Conservation (phyloP, 2,113 vertebrate species). For the Scolopax mira region DNA sequence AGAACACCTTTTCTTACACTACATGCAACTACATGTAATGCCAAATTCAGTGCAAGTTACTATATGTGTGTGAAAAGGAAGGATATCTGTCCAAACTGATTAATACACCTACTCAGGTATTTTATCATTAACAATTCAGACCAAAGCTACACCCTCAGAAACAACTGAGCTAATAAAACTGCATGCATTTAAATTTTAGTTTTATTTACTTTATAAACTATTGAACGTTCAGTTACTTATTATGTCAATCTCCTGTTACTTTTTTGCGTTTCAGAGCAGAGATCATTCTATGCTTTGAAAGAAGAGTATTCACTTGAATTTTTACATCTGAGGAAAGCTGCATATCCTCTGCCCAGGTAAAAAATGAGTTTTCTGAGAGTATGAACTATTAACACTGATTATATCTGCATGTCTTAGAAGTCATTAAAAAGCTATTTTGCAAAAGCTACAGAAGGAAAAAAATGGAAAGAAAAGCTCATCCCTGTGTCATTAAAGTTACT, state of each 20-base stretch:
- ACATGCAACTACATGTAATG: neutral
- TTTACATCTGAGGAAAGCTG: neutral
- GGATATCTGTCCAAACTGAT: neutral
- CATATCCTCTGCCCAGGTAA: neutral
- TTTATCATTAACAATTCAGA: neutral
- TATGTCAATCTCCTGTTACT: neutral
- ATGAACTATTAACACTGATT: neutral
- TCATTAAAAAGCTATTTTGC: conserved; percentile 5
- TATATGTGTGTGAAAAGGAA: neutral
- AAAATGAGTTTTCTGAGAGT: neutral
- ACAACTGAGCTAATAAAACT: neutral
- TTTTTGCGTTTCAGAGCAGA: neutral
- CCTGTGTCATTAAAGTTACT: neutral
- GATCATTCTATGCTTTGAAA: neutral
- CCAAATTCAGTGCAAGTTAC: neutral
- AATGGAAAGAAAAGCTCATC: neutral
- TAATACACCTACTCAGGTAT: neutral
- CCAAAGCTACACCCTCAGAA: neutral
- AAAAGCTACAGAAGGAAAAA: neutral
- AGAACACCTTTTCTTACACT: neutral
- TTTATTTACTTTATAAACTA: neutral
- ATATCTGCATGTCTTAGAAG: neutral
- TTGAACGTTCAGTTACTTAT: neutral
- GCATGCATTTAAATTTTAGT: neutral
- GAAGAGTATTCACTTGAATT: neutral